Base-by-base conservation (phyloP, 2,888 invertebrate genomes). In the Ophion ellenae region DNA sequence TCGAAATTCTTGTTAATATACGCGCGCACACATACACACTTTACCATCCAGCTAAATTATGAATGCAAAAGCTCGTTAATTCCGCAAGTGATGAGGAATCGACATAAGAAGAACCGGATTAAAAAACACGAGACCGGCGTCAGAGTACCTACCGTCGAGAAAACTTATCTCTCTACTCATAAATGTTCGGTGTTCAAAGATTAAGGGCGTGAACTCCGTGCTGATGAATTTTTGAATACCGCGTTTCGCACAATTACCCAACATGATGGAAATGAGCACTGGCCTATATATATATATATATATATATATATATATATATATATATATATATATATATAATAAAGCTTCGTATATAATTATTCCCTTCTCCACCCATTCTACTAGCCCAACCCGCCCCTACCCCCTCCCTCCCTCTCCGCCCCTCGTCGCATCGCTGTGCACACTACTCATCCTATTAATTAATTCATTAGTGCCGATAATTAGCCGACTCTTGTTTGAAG, bases 401-500 rank as follows among this genome's bases (percentile, higher is more conserved):
- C 2, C 4, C 53, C 14, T 14, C 3, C 11, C 47, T 53, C 3
- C 11, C 53, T 2, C 17, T 17, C 2, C 53, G 53, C 53, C 14
- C 53, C 4, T 53, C 53, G 53, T 53, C 53, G 53, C 14, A 53
- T 53, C 53, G 53, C 53, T 17, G 73, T 73, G 81, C 75, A 57
- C 32, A 59, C n/a, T 73, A 81, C 79, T 67, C 84, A 86, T 78
- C 88, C 89, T 88, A 90, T 91, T 90, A 90, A 91, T 91, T 91
- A 91, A 91, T 91, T 91, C 89, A 88, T 90, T 88, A 89, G 89
- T 69, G 76, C 88, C 87, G 86, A 90, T 90, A 90, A 91, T 91
- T 91, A 89, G 84, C 87, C 87, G 53, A 87, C 87, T 86, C 89
- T 88, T 89, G 89, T 90, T 88, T 88, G 86, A 75, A 87, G 84